Percentiles rank a stretch among this genome's conserved stretches.
Evolutionary conservation across 2,113 vertebrate species (phyloP).

Genomic region (Sarotherodon lohbergeri): DNA sequence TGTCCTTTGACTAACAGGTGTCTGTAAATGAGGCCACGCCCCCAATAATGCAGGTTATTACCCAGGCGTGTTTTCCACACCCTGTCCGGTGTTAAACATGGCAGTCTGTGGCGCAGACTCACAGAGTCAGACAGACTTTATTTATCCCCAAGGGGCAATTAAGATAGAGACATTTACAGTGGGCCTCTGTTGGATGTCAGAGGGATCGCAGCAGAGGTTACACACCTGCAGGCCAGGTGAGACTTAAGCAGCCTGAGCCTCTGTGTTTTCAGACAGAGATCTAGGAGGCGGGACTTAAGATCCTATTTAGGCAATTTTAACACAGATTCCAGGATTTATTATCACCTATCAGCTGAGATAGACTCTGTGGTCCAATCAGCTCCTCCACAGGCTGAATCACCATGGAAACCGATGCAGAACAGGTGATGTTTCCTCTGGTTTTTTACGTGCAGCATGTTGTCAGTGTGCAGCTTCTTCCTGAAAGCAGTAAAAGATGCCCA

Average conservation of each 20-base stretch:
- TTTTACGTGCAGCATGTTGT: background rate
- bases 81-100: background rate
- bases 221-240: background rate
- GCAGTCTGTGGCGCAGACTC: background rate
- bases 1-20: background rate
- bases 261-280: background rate
- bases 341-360: background rate
- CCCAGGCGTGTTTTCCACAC: background rate
- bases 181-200: background rate
- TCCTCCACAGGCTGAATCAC: background rate
- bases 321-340: background rate
- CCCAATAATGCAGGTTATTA: background rate
- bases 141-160: background rate
- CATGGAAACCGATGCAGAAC: background rate
- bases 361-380: background rate
- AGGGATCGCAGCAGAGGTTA: background rate
- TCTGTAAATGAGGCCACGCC: background rate
- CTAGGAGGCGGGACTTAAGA: background rate
- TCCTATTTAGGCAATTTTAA: background rate
- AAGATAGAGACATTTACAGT: background rate
- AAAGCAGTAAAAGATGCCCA: background rate
- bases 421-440: background rate
- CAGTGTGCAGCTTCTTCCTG: background rate
- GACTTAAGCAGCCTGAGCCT: background rate
- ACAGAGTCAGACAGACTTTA: background rate